Evolutionary conservation across 2,888 invertebrate species (phyloP), one percentile per base, ranked within the genome.

Genomic region (Tachina grossa): DNA sequence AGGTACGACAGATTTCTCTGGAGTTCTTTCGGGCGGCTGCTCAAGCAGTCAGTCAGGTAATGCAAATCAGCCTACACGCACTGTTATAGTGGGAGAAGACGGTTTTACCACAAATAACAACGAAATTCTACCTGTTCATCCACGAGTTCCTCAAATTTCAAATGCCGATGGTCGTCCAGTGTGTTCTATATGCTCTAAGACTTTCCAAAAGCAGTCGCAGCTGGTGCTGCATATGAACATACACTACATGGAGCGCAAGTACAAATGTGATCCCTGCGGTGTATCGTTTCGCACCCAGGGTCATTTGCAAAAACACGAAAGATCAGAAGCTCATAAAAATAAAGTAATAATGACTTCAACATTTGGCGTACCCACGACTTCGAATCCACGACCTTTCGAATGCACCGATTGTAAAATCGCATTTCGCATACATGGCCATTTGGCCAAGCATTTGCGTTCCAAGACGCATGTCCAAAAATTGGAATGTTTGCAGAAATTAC

Each of bases 371-470:
- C 95, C 97, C 74, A 93, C 95, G 10, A 96, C 97, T 0, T 96
- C 97, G 14, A 98, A 99, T 93, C 99, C 99, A 3, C 94, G 99
- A 71, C 98, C 99, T 19, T 99, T 98, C 92, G 97, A 98, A 90
- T 99, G 99, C 93, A 96, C 95, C 22, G 98, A 99, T 91, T 99
- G 99, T 92, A 97, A 97, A 91, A 97, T 98, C 88, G 98, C 98
- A 10, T 99, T 99, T 92, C 95, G 98, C 89, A 98, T 98, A 90
- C 98, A 98, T 90, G 99, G 99, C 0, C 99, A 99, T 93, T 93
- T 99, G 89, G 98, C 98, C 0, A 99, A 99, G 93, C 99, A 99
- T 94, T 94, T 99, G 85, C 95, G 99, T 79, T 98, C 98, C 87
- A 98, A 98, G 94, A 97, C 97, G 95, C 99, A 99, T 91, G 98